Base-by-base conservation (phyloP, 2,888 invertebrate species). In the Dendrolimus pini region DNA sequence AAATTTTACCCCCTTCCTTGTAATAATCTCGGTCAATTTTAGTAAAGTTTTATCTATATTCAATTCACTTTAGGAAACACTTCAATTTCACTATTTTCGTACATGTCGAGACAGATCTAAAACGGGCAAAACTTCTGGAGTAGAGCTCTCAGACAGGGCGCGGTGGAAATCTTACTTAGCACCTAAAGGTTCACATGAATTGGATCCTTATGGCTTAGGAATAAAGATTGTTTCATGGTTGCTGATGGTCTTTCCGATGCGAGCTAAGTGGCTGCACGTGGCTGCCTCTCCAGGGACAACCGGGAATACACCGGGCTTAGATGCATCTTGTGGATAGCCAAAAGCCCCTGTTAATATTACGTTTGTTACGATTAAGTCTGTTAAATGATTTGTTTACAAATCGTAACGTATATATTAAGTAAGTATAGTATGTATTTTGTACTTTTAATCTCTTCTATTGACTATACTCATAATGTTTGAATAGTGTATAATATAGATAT, bases 201-300 rank as follows among this genome's bases (percentile, higher is more conserved):
- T 75, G 81, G 76, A 72, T 71, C 85, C 79, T 75, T 85, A 77
- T 69, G 61, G 56, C 63, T 65, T 62, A 58, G 62, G 59, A n/a
- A 63, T 70, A 72, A 72, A 68, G 68, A 74, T 72, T 70, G 71
- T 70, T 75, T 78, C 70, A 73, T 63, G 68, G 66, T 78, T 77
- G 72, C 71, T 69, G 70, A 72, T 69, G 71, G 72, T 75, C 72
- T 78, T 30, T 30, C 78, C 79, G 80, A 75, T 74, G 70, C 67
- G 83, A 80, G 83, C 81, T 89, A 89, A 89, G 89, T 88, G 85
- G 84, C 73, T 82, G 83, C 88, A 85, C 85, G 88, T 86, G 85
- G 85, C 73, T 68, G 65, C 66, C 71, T 82, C 89, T 78, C 75
- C 58, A 64, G 82, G 78, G 84, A 78, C 68, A 67, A 70, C 63